Conservation (phyloP, 1,140 invertebrate genomes). For the Caerostris darwini region DNA sequence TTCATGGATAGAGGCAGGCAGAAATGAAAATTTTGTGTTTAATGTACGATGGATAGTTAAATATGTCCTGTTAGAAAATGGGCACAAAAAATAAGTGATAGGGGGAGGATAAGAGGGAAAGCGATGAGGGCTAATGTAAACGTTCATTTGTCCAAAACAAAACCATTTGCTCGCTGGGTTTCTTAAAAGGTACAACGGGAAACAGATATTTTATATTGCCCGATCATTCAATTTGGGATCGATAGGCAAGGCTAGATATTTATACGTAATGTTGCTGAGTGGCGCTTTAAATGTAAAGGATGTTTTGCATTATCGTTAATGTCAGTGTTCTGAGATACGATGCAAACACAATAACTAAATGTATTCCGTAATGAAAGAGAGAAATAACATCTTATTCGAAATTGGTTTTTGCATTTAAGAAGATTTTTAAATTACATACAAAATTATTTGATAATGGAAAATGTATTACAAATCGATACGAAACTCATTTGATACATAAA, state of each 20-base stretch:
- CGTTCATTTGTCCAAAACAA: slow-evolving; percentile 32
- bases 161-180: not conserved
- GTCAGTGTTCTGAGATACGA: not conserved
- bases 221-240: not conserved
- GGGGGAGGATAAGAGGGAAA: not conserved
- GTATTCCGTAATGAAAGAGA: too few species aligned
- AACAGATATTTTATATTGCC: slow-evolving; percentile 30
- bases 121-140: not conserved
- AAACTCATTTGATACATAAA: too few species aligned
- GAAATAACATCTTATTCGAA: too few species aligned
- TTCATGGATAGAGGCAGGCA: not conserved
- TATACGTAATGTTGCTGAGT: not conserved
- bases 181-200: not conserved
- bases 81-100: not conserved
- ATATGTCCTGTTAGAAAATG: slow-evolving; percentile 32
- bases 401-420: too few species aligned
- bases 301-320: not conserved
- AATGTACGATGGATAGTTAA: slow-evolving; percentile 36
- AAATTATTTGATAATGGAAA: too few species aligned
- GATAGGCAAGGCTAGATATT: not conserved
- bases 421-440: too few species aligned
- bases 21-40: slow-evolving; percentile 31
- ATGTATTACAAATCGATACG: too few species aligned
- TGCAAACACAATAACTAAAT: too few species aligned
- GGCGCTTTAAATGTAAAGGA: not conserved